Evolutionary conservation across 2,888 invertebrate species (phyloP).

Genomic region (Agrochola lota): DNA sequence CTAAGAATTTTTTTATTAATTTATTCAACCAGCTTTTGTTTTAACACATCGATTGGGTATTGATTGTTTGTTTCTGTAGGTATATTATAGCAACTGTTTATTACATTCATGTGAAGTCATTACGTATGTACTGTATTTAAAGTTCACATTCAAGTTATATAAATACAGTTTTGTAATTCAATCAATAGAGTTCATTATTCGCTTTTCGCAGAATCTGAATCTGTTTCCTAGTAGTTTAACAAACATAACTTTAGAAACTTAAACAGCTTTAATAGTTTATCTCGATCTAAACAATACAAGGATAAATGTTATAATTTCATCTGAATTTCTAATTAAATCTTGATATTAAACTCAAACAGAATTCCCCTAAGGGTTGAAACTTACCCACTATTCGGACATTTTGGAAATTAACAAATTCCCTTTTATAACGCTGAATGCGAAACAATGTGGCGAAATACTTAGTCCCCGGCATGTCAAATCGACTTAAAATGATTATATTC

Average conservation of each 20-base stretch:
- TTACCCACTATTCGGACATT: slow-evolving; percentile 76
- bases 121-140: neutral
- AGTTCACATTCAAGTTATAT: neutral
- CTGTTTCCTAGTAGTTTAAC: neutral
- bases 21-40: neutral
- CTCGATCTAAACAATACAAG: neutral
- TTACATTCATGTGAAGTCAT: neutral
- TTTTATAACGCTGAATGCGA: slow-evolving; percentile 80
- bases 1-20: too few species aligned
- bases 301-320: slow-evolving; percentile 8
- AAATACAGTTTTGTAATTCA: neutral
- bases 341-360: slow-evolving; percentile 57
- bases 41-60: neutral
- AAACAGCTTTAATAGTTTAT: neutral
- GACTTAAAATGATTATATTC: slow-evolving; percentile 76
- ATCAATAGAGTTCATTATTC: neutral
- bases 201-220: neutral
- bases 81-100: neutral
- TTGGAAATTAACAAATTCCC: slow-evolving; percentile 83
- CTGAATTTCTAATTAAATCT: slow-evolving; percentile 52
- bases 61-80: neutral
- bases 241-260: neutral
- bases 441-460: slow-evolving; percentile 84
- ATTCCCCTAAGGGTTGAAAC: slow-evolving; percentile 65
- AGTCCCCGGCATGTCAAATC: slow-evolving; percentile 81